Evolutionary conservation across 2,888 invertebrate species (phyloP).

Genomic region (Galerucella nymphaeae): DNA sequence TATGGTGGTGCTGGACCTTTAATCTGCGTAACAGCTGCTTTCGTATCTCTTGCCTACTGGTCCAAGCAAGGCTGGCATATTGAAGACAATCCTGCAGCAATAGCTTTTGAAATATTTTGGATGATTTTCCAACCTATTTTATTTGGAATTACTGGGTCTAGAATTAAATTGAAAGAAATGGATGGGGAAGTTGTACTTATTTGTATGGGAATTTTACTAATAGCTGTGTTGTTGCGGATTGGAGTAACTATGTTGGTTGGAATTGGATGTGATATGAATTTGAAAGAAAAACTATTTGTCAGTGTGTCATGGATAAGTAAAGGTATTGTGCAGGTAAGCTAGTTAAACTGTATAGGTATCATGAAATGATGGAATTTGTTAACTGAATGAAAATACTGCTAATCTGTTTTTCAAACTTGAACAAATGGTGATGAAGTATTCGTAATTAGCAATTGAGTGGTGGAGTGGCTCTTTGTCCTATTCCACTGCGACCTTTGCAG

Average conservation of each 20-base stretch:
- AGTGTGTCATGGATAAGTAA: conserved; percentile 95
- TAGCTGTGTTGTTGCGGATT: conserved; percentile 75
- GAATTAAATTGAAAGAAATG: conserved; percentile 82
- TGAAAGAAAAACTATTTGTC: conserved; percentile 92
- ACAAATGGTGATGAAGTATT: too few species aligned
- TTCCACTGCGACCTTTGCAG: too few species aligned
- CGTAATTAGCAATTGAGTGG: too few species aligned
- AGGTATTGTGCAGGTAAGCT: conserved; percentile 89
- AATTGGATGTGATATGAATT: conserved; percentile 83
- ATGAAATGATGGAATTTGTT: too few species aligned
- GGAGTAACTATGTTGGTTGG: conserved; percentile 75
- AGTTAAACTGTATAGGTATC: conserved; percentile 2
- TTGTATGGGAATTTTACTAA: conserved; percentile 75
- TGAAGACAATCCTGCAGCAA: conserved; percentile 87
- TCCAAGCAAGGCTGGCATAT: conserved; percentile 85
- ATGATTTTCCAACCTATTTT: conserved; percentile 93
- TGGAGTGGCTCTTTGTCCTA: too few species aligned
- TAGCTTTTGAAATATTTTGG: conserved; percentile 93
- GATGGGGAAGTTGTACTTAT: conserved; percentile 76
- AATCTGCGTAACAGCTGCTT: conserved; percentile 83
- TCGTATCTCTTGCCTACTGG: conserved; percentile 86
- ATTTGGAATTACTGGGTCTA: conserved; percentile 83
- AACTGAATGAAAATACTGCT: too few species aligned
- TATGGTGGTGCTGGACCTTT: conserved; percentile 83
- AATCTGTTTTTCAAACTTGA: too few species aligned